phyloP scores from a whole-genome alignment of 1,140 invertebrate genomes.

The Teleogryllus occipitalis region DNA sequence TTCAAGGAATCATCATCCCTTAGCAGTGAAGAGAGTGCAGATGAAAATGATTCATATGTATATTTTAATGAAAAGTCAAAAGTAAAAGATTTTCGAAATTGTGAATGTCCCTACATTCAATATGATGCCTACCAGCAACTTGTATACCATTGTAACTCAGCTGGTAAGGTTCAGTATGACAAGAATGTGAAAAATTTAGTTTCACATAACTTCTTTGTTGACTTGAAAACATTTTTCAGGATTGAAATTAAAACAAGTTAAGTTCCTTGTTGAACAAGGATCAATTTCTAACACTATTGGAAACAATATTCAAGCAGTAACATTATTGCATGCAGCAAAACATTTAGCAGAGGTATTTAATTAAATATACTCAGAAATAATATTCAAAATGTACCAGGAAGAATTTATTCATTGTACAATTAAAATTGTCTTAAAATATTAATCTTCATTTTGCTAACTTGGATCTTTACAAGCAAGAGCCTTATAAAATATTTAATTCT shows the following conservation, averaged over 20 bases:
- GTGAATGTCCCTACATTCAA: slow-evolving; percentile 14
- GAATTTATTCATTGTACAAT: no score
- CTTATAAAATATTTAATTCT: no score
- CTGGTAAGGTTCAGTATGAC: slow-evolving; percentile 12
- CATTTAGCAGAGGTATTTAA: neutral
- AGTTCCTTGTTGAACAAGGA: slow-evolving; percentile 3
- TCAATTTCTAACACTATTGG: neutral
- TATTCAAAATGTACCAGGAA: no score
- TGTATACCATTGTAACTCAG: slow-evolving; percentile 8
- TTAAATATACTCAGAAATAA: neutral
- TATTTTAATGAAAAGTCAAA: no score
- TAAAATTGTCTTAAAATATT: no score
- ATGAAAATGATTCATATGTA: no score
- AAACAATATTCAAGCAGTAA: slow-evolving; percentile 7
- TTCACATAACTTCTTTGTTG: neutral
- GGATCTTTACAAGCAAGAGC: no score
- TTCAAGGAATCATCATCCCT: no score
- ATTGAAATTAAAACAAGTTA: neutral
- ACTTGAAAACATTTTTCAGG: neutral
- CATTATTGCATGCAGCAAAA: neutral
- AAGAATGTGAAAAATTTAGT: neutral
- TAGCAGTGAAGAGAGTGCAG: no score
- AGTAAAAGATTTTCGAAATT: slow-evolving; percentile 7
- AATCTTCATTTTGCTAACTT: no score
- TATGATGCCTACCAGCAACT: neutral